These are phyloP conservation scores for Popillia japonica DNA, from an alignment of 1,140 invertebrate genomes.

Conservation along the genomic window DNA sequence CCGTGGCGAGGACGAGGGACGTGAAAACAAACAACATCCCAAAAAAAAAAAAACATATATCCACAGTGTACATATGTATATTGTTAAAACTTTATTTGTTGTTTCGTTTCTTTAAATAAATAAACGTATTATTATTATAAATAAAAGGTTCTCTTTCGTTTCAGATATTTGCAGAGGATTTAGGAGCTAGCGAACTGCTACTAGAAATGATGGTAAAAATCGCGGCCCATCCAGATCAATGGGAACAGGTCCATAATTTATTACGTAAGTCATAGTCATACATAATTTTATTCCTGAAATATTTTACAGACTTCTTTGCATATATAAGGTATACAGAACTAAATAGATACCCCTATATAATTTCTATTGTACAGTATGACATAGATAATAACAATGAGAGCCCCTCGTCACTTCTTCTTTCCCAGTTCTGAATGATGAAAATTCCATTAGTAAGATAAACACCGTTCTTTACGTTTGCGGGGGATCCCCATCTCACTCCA, in stretches of 20 bases:
- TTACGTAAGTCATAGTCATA: conserved; percentile 50
- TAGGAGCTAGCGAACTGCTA: conserved; percentile 52
- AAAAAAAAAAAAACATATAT: no score
- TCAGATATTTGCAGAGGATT: conserved; percentile 14
- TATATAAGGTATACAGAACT: not conserved
- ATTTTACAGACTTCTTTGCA: not conserved
- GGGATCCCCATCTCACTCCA: not conserved
- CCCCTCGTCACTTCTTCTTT: not conserved
- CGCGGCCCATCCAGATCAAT: conserved; percentile 54
- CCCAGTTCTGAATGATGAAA: not conserved
- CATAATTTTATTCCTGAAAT: not conserved
- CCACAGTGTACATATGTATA: no score
- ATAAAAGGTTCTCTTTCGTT: conserved; percentile 29
- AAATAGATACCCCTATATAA: not conserved
- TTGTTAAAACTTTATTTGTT: no score
- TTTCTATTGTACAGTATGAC: not conserved
- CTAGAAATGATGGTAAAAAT: conserved; percentile 56
- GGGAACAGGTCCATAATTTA: conserved; percentile 54
- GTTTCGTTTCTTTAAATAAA: no score
- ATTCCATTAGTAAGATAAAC: conserved; percentile 27
- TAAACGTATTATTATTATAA: no score
- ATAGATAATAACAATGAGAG: conserved; percentile 1
- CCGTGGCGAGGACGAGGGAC: no score
- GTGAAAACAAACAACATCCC: no score
- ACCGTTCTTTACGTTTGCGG: not conserved